A percentile compares a stretch with the other conserved stretches of the same genome.
Conservation (phyloP, 2,888 invertebrate genomes). For the Gonocerus acuteangulatus region DNA sequence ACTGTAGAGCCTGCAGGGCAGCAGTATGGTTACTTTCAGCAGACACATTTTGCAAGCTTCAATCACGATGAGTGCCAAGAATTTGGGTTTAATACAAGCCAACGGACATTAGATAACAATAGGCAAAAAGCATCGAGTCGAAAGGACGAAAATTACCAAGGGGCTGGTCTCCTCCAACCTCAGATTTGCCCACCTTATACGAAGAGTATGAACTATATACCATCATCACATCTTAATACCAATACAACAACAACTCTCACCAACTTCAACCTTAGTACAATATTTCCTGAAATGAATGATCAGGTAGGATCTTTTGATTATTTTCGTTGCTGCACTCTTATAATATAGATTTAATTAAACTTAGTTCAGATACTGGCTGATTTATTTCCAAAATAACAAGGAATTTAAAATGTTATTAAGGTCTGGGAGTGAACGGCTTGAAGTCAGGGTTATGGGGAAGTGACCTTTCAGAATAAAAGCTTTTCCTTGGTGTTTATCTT, state of each 20-base stretch:
- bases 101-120: not conserved
- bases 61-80: slow-evolving; percentile 20
- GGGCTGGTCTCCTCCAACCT: not conserved
- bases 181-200: slow-evolving; percentile 7
- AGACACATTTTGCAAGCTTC: slow-evolving; percentile 7
- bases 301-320: too few species aligned
- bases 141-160: slow-evolving; percentile 2
- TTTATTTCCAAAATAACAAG: too few species aligned
- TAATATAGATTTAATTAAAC: too few species aligned
- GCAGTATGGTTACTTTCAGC: slow-evolving; percentile 23
- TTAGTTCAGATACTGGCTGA: too few species aligned
- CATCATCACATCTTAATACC: slow-evolving; percentile 16
- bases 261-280: slow-evolving; percentile 74
- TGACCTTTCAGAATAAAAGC: too few species aligned
- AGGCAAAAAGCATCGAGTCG: slow-evolving; percentile 5
- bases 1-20: not conserved
- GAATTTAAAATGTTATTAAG: too few species aligned
- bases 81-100: slow-evolving; percentile 7
- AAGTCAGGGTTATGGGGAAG: too few species aligned
- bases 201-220: slow-evolving; percentile 4
- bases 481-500: too few species aligned
- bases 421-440: too few species aligned
- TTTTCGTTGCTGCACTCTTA: too few species aligned
- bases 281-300: slow-evolving; percentile 74
- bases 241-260: slow-evolving; percentile 51